These are phyloP conservation scores for Berghia stephanieae DNA, from an alignment of 1,140 invertebrate genomes.

Conservation along the genomic window DNA sequence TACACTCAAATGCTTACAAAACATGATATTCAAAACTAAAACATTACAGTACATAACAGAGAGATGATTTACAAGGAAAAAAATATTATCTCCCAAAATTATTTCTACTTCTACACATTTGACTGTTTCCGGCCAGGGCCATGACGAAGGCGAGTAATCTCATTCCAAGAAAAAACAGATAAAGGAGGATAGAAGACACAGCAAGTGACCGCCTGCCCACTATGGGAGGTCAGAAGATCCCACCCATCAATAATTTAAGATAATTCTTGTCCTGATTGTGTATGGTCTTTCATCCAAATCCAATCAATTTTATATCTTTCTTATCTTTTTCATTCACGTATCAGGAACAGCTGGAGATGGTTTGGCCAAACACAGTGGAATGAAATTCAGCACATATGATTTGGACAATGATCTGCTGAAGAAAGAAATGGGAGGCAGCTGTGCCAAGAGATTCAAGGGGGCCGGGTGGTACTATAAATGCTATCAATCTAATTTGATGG, in stretches of 20 bases:
- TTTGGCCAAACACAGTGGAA: conserved; percentile 70
- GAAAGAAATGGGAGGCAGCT: conserved; percentile 57
- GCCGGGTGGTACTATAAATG: conserved; percentile 77
- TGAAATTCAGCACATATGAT: conserved; percentile 73
- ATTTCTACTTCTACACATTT: no score
- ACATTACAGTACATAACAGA: no score
- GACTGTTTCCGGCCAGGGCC: no score
- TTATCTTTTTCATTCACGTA: not conserved
- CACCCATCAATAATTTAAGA: not conserved
- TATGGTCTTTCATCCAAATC: not conserved
- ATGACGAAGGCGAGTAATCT: no score
- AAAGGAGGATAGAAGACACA: no score
- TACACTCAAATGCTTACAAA: no score
- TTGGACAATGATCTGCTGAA: conserved; percentile 70
- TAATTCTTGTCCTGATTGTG: not conserved
- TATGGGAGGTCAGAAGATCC: no score
- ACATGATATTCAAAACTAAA: no score
- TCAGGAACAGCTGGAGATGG: conserved; percentile 67
- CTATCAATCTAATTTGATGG: conserved; percentile 73
- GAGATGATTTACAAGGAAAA: no score
- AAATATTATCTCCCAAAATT: no score
- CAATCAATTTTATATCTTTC: not conserved
- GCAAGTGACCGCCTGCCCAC: no score
- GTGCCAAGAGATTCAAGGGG: conserved; percentile 63
- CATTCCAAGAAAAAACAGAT: no score